Evolutionary conservation across 2,888 invertebrate genomes (phyloP), one percentile per base, ranked within the genome.

Genomic region (Ophioninae sp.): DNA sequence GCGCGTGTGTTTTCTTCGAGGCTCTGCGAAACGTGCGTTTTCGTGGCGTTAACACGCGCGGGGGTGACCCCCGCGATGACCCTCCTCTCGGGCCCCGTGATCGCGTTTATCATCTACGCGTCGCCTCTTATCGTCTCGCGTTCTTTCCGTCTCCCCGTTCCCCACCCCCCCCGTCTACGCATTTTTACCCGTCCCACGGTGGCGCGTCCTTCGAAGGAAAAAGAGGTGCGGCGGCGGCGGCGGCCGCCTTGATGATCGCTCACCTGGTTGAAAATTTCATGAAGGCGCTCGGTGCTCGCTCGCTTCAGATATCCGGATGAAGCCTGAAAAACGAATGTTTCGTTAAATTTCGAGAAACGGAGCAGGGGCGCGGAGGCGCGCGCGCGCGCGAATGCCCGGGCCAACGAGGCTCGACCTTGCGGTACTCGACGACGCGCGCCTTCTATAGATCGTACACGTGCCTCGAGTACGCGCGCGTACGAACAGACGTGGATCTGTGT

Each of bases 261-360:
- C 91, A 95, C 95, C 94, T 95, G 98, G 87, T 95, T 93, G 94
- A 99, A 99, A 92, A 99, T 96, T 89, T 97, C 96, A 93, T 95
- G 95, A 87, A 99, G 95, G 89, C 96, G 96, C 83, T 97, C 97
- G 89, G 96, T 95, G 92, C 97, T 97, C 83, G 99, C 99, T 92
- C 99, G 95, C 94, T 96, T 97, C 91, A 98, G 94, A 94, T 97
- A 97, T 93, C 97, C 97, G 93, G 96, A 50, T 50, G 50, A 96
- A 94, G 96, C 96, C 97, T 97, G 92, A 67, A 94, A 94, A 84
- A 87, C 89, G 86, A 74, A 85, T 10, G 59, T 17, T 30, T 30
- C 3, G 37, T 56, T 61, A 41, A 61, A 68, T 72, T 64, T 68
- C 10, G 17, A 50, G 50, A 50, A 30, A 3, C 30, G 30, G 1